Evolutionary conservation across 2,888 invertebrate species (phyloP), one percentile per base, ranked within the genome.

Genomic region (Calameuta idolon): DNA sequence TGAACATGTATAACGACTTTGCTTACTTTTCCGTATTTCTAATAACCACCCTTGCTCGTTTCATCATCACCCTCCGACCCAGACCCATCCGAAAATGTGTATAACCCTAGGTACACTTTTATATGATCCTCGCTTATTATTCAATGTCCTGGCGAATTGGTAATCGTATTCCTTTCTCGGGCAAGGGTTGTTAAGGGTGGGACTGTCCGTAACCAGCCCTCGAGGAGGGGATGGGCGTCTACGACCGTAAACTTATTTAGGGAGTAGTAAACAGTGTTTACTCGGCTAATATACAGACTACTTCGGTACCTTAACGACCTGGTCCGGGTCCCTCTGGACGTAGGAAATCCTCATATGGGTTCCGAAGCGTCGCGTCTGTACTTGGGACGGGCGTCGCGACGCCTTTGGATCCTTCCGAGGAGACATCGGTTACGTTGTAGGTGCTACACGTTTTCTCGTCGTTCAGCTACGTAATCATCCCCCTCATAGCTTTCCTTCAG

Each of bases 181-280:
- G 55, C 15, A 75, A 15, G 71, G 69, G 71, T 55, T 35, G 68
- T 34, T n/a, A 73, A 75, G 68, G n/a, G 69, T 55, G 23, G 55
- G 23, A 0, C 23, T 55, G 55, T 9, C 23, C 55, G 23, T 23
- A 55, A 15, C 23, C 55, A 55, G 9, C 55, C 55, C 55, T 23
- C 5, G 23, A 55, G 23, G 23, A 23, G 55, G 55, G 55, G 55
- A 15, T 55, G 55, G 55, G 23, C 55, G 55, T 55, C 55, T 69
- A 74, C 79, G 83, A 79, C 75, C 84, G 81, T 86, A 87, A 87
- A 86, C 84, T 87, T 87, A 86, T 88, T 87, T 85, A 85, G 82
- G 79, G 83, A 83, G 87, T 83, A 86, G 84, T 88, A 85, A 87
- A 88, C 87, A 86, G 85, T 87, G 86, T 87, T 88, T 87, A 87